Evolutionary conservation across 2,888 invertebrate genomes (phyloP), one percentile per base, ranked within the genome.

Genomic region (Ecliptopera silaceata): DNA sequence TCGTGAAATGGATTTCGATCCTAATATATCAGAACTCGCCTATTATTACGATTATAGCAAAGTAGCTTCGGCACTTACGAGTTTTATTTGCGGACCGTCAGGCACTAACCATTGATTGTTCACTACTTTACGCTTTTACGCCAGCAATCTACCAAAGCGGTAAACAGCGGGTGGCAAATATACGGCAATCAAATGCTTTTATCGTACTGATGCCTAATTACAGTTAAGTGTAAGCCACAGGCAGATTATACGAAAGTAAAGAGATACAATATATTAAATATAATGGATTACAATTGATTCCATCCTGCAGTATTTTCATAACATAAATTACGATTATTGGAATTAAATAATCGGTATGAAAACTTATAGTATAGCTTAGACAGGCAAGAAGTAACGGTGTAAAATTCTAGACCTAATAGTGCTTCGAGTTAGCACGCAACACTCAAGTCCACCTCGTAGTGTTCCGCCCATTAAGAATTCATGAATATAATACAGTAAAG

Each of bases 1-100:
- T 34, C 15, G 32, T 42, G 18, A 36, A 4, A 4, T 15, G 11
- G 32, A 17, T 32, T 45, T 49, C 50, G 44, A 46, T n/a, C n/a
- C n/a, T 43, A 13, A 13, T 38, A 36, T 57, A 54, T 57, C 22
- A 51, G 51, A 52, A 53, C 41, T 48, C 50, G 49, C 64, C 66
- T 64, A 47, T 53, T 60, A 61, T 61, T 61, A 56, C 56, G 45
- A 53, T 66, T 59, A 63, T 59, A 61, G 66, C 66, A 66, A 64
- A 64, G 64, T 63, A 59, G 54, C 52, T 52, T 48, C 61, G 26
- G 61, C 63, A 63, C 63, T 64, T 50, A 31, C 32, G 43, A 38
- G 20, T 61, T 59, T 56, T 56, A 52, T 63, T 56, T 41, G 49
- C 55, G 50, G 53, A 52, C 39, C 56, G 51, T 46, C 53, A 57